Conservation (phyloP, 2,113 vertebrate genomes). For the Cavia aperea region DNA sequence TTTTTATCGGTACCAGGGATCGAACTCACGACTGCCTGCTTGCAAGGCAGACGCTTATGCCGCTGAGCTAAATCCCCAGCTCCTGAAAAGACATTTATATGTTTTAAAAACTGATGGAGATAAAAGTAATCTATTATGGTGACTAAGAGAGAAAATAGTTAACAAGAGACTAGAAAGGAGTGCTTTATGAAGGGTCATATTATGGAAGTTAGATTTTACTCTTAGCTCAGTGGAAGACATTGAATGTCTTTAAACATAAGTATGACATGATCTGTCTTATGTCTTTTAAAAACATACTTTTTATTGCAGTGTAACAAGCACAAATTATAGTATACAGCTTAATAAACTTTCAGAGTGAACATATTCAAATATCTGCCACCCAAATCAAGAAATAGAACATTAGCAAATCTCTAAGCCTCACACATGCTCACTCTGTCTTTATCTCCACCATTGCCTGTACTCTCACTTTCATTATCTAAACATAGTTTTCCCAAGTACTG, state of each 20-base stretch:
- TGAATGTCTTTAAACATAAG: not conserved
- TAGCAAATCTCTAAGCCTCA: not conserved
- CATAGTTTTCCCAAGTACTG: not conserved
- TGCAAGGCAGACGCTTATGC: too few species aligned
- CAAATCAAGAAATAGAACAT: not conserved
- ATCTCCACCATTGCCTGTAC: not conserved
- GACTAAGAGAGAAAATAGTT: not conserved
- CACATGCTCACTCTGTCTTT: not conserved
- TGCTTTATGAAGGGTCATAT: not conserved
- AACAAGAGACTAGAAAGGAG: not conserved
- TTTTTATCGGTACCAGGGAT: too few species aligned
- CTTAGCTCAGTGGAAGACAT: not conserved
- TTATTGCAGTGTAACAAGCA: not conserved
- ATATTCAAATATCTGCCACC: not conserved
- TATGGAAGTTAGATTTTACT: slow-evolving; percentile 2
- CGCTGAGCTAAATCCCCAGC: too few species aligned
- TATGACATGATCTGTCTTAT: not conserved
- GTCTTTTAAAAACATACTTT: not conserved
- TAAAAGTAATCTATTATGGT: not conserved
- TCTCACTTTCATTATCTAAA: not conserved
- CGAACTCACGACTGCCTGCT: too few species aligned
- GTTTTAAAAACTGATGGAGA: not conserved
- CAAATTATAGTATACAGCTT: not conserved
- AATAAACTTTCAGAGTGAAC: not conserved
- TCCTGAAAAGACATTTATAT: not conserved